These are phyloP conservation scores for Leucophora obtusa DNA, from an alignment of 2,888 invertebrate genomes.

Conservation along the genomic window DNA sequence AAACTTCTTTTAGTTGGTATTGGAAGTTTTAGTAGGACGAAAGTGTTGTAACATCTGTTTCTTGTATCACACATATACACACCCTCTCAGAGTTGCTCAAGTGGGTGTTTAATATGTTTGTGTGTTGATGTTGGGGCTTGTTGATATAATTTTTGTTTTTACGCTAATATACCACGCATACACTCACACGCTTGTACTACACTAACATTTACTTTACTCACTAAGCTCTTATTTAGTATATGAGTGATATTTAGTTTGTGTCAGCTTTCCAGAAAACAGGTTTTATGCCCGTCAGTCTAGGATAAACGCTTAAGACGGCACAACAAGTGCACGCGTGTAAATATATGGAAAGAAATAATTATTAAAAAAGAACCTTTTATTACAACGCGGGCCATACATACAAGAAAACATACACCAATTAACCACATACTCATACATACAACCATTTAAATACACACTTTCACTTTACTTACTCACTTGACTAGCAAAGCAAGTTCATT, in stretches of 20 bases:
- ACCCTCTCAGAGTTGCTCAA: conserved; percentile 15
- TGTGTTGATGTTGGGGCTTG: conserved; percentile 21
- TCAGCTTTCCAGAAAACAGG: conserved; percentile 74
- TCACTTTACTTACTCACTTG: conserved; percentile 19
- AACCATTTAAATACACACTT: conserved; percentile 8
- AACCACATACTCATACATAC: conserved; percentile 1
- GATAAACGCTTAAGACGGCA: conserved; percentile 79
- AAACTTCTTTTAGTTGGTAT: conserved; percentile 4
- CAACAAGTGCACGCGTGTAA: conserved; percentile 78
- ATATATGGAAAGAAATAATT: conserved; percentile 46
- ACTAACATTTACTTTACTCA: conserved; percentile 25
- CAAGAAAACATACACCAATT: conserved; percentile 1
- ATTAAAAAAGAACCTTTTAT: conserved; percentile 15
- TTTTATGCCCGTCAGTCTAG: conserved; percentile 76
- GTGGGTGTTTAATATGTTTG: conserved; percentile 53
- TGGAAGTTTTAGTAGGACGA: conserved; percentile 25
- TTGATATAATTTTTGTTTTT: conserved; percentile 36
- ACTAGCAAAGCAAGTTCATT: neutral
- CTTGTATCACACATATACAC: conserved; percentile 5
- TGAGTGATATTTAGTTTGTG: conserved; percentile 61
- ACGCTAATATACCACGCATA: conserved; percentile 35
- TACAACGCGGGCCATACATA: conserved; percentile 44
- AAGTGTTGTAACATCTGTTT: conserved; percentile 56
- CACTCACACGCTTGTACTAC: conserved; percentile 19
- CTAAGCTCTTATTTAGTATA: conserved; percentile 48